These are phyloP conservation scores for Onychomys torridus DNA, from an alignment of 2,797 vertebrate species.

Conservation along the genomic window DNA sequence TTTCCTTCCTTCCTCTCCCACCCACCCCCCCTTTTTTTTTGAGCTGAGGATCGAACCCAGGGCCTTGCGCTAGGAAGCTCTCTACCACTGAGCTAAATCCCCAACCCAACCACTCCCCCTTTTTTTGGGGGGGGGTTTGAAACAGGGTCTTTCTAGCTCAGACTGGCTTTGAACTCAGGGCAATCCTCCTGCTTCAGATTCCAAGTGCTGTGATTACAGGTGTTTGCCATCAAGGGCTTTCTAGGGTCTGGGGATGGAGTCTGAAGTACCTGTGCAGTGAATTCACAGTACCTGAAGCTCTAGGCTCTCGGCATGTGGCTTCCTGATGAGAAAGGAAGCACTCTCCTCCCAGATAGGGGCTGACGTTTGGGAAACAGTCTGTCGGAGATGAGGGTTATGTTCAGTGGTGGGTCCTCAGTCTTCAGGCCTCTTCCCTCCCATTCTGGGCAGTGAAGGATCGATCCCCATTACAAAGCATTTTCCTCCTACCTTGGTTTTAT, in stretches of 20 bases:
- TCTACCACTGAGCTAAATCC: too few relatives aligned
- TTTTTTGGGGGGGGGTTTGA: too few relatives aligned
- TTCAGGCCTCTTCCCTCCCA: background rate
- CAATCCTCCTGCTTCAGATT: background rate
- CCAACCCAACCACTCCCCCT: too few relatives aligned
- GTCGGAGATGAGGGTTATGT: background rate
- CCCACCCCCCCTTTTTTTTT: too few relatives aligned
- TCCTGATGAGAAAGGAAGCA: conserved; percentile 92
- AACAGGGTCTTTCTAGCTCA: background rate
- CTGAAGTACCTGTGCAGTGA: background rate
- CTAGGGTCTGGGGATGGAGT: background rate
- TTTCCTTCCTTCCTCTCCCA: background rate
- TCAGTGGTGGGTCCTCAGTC: background rate
- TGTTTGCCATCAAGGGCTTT: background rate
- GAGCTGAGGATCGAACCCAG: too few relatives aligned
- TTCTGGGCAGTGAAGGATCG: background rate
- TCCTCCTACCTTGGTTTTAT: conserved; percentile 92
- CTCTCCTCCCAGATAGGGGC: conserved; percentile 94
- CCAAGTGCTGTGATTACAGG: background rate
- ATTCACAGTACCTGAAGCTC: conserved; percentile 90
- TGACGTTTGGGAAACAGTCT: conserved; percentile 90
- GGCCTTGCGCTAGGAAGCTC: too few relatives aligned
- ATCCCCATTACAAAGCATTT: too few relatives aligned
- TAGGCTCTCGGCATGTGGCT: conserved; percentile 91
- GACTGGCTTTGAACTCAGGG: background rate